A percentile compares a stretch with the other conserved stretches of the same genome.
Conservation (phyloP, 2,797 vertebrate genomes). For the Gymnoscopelus microlampas region DNA sequence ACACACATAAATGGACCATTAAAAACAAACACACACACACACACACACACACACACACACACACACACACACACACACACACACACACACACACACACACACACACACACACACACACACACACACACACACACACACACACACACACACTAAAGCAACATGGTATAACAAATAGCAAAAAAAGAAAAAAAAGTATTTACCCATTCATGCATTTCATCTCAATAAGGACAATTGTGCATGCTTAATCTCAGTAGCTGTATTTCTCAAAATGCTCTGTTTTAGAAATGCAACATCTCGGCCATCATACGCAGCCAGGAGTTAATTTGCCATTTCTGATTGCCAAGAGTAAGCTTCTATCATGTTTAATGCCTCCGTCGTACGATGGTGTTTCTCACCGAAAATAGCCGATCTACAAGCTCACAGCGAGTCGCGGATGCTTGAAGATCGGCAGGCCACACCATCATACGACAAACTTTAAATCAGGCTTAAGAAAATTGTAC, state of each 20-base stretch:
- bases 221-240: constrained; percentile 44
- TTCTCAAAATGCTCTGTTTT: constrained; percentile 51
- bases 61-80: neutral
- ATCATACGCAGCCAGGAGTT: constrained; percentile 47
- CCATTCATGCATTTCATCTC: constrained; percentile 47
- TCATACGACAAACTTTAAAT: too few species aligned
- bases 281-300: constrained; percentile 26
- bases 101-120: neutral
- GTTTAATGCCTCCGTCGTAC: neutral
- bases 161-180: neutral
- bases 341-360: constrained; percentile 47
- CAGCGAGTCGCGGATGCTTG: too few species aligned
- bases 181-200: constrained; percentile 29
- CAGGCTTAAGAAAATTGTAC: constrained; percentile 26
- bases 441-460: too few species aligned
- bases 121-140: neutral
- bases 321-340: constrained; percentile 38
- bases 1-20: neutral
- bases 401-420: too few species aligned
- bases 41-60: neutral
- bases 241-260: constrained; percentile 60
- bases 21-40: neutral
- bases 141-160: neutral
- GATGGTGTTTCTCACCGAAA: too few species aligned
- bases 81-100: neutral